phyloP scores from a whole-genome alignment of 1,140 invertebrate species.

The Platyscapa corneri region DNA sequence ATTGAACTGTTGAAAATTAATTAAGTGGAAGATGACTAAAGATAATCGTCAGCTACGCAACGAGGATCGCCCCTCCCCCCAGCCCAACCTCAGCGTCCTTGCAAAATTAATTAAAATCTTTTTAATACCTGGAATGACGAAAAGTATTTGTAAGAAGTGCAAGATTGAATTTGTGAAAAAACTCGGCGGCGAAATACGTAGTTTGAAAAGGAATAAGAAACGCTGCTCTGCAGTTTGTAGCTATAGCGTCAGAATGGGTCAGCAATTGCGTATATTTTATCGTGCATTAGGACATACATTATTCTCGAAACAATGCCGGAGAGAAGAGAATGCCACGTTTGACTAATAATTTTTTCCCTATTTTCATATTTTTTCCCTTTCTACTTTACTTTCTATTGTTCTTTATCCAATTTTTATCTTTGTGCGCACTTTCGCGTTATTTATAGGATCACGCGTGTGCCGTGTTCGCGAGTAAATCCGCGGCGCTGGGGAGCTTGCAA shows the following conservation, averaged over 20 bases:
- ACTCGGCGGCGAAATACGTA: no score
- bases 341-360: slow-evolving; percentile 10
- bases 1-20: neutral
- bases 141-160: neutral
- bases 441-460: neutral
- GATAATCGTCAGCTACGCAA: neutral
- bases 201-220: neutral
- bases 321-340: neutral
- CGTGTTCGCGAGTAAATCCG: neutral
- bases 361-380: neutral
- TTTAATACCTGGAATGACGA: neutral
- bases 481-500: no score
- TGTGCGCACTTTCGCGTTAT: neutral
- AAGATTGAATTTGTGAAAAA: no score
- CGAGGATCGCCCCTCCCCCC: neutral
- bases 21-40: neutral
- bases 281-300: neutral
- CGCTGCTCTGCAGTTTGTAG: neutral
- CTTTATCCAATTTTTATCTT: neutral
- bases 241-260: neutral
- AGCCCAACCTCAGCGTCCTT: neutral
- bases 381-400: slow-evolving; percentile 10
- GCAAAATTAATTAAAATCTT: neutral
- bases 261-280: neutral
- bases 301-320: slow-evolving; percentile 4